Evolutionary conservation across 2,113 vertebrate genomes (phyloP).

Genomic region (Chloropsis cyanopogon): DNA sequence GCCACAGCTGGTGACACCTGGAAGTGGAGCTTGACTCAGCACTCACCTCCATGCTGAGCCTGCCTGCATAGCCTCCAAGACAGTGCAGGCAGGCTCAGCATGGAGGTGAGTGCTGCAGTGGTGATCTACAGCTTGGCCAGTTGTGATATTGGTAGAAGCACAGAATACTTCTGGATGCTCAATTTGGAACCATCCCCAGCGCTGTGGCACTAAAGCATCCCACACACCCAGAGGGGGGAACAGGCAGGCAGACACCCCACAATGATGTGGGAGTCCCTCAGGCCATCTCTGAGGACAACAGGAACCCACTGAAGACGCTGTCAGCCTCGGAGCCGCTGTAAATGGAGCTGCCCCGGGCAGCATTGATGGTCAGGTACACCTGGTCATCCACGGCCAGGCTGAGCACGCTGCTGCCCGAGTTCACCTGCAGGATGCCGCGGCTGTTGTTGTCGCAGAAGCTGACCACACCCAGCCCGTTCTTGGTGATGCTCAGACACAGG

Average conservation of each 20-base stretch:
- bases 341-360: neutral
- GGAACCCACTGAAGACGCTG: conserved; percentile 83
- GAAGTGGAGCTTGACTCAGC: neutral
- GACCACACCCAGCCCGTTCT: neutral
- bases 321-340: conserved; percentile 18
- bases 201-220: neutral
- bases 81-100: neutral
- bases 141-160: neutral
- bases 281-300: conserved; percentile 57
- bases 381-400: conserved; percentile 2
- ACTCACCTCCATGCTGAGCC: too few species aligned
- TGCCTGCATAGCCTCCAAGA: neutral
- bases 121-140: neutral
- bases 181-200: accelerated
- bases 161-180: neutral
- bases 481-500: conserved; percentile 75
- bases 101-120: neutral
- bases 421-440: conserved; percentile 56
- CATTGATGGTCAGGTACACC: conserved; percentile 69
- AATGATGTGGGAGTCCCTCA: neutral
- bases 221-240: neutral
- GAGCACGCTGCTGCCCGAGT: conserved; percentile 78
- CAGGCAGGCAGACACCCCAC: accelerated
- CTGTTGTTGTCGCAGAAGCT: conserved; percentile 78
- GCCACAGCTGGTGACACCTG: neutral